phyloP scores from a whole-genome alignment of 2,797 vertebrate genomes.

The Cuniculus paca region DNA sequence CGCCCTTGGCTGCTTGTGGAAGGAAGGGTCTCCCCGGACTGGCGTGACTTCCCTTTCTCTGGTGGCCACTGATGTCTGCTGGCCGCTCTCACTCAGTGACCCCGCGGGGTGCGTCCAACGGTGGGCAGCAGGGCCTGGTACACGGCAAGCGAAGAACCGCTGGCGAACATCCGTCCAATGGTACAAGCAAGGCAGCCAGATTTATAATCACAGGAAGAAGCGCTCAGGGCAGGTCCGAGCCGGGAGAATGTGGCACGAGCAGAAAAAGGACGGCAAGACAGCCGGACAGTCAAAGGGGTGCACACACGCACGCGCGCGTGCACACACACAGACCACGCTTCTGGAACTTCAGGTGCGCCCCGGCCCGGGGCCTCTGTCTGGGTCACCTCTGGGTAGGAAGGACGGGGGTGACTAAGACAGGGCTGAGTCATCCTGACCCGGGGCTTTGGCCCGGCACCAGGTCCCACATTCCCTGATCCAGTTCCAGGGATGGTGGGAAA shows the following conservation, averaged over 20 bases:
- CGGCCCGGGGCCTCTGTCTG: neutral
- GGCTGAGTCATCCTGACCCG: neutral
- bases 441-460: neutral
- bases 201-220: neutral
- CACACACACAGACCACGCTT: neutral
- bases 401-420: neutral
- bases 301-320: neutral
- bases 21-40: neutral
- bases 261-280: neutral
- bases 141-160: neutral
- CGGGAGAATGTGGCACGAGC: neutral
- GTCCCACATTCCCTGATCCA: neutral
- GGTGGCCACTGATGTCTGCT: too few species aligned
- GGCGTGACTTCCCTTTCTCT: neutral
- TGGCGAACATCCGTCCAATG: neutral
- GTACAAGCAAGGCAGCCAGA: neutral
- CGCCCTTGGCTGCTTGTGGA: neutral
- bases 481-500: neutral
- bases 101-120: neutral
- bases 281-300: neutral
- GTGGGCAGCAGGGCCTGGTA: neutral
- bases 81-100: too few species aligned
- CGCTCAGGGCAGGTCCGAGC: neutral
- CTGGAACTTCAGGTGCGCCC: neutral
- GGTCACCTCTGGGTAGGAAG: neutral